phyloP scores from a whole-genome alignment of 2,113 vertebrate genomes.

The Sebastes fasciatus region DNA sequence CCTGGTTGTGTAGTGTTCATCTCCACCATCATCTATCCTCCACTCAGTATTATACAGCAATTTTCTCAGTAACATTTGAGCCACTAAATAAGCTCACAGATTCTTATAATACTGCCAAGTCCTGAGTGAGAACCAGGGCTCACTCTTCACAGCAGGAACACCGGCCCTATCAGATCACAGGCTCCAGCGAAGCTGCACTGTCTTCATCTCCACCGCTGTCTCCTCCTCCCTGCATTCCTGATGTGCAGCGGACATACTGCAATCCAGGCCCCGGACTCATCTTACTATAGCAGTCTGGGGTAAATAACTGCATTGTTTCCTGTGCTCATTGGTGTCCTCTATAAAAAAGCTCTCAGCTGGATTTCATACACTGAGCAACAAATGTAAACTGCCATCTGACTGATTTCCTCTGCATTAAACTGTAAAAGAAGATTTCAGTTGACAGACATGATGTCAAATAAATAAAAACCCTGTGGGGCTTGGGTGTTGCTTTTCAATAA shows the following conservation, averaged over 20 bases:
- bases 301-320: neutral
- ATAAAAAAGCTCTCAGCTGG: neutral
- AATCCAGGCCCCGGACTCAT: neutral
- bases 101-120: neutral
- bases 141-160: neutral
- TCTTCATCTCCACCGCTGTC: neutral
- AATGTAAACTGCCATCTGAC: neutral
- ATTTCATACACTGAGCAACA: neutral
- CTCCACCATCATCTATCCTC: too few relatives aligned
- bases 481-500: neutral
- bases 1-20: too few relatives aligned
- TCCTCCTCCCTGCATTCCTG: slow-evolving; percentile 48
- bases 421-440: neutral
- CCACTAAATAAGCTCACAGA: neutral
- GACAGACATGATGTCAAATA: neutral
- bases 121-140: neutral
- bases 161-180: neutral
- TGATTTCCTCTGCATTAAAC: neutral
- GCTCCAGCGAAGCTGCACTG: neutral
- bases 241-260: slow-evolving; percentile 31
- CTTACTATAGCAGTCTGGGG: neutral
- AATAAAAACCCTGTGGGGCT: neutral
- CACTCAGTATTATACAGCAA: too few relatives aligned
- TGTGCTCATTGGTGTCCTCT: neutral
- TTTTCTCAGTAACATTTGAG: neutral